Evolutionary conservation across 1,140 invertebrate genomes (phyloP).

Genomic region (Orchestia grillus): DNA sequence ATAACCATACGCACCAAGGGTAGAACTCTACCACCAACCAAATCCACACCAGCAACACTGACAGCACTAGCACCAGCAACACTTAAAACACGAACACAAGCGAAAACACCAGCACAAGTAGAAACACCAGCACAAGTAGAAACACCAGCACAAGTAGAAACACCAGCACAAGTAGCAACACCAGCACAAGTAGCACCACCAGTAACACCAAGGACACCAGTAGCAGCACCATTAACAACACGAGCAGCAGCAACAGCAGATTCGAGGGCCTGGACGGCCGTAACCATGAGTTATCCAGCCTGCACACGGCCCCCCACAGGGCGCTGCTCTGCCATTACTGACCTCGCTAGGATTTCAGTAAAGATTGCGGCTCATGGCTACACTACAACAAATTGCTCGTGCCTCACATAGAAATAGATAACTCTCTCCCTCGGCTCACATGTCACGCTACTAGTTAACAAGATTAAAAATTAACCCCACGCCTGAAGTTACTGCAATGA

Average conservation of each 20-base stretch:
- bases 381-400: conserved; percentile 11
- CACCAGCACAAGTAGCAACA: not conserved
- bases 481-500: not conserved
- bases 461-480: not conserved
- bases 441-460: not conserved
- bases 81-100: not conserved
- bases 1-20: not conserved
- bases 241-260: not conserved
- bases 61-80: not conserved
- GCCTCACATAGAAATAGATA: not conserved
- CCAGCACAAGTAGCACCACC: not conserved
- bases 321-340: conserved; percentile 15
- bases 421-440: not conserved
- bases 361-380: conserved; percentile 51
- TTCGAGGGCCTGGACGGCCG: not conserved
- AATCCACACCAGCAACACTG: not conserved
- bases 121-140: not conserved
- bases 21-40: not conserved
- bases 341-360: conserved; percentile 39
- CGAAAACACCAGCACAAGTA: not conserved
- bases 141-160: not conserved
- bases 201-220: not conserved
- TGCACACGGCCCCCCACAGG: not conserved
- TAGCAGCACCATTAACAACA: not conserved
- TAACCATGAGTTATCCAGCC: conserved; percentile 16